Evolutionary conservation across 2,888 invertebrate genomes (phyloP), one percentile per base, ranked within the genome.

Genomic region (Calephelis perditalis): DNA sequence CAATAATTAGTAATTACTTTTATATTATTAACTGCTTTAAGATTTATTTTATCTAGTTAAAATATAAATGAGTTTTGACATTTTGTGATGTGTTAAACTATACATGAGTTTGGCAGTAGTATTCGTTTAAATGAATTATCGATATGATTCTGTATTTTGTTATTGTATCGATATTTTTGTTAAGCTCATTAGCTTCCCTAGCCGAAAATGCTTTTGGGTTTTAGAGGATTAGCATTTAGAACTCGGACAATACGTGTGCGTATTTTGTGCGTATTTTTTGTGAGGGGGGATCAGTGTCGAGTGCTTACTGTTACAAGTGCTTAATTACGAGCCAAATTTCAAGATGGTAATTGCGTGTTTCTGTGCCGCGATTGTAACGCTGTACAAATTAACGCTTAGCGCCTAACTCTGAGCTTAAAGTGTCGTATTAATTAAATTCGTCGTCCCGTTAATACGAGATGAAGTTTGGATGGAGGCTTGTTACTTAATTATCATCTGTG

Each of bases 251-350:
- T 65, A 63, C 65, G 64, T 60, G 61, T 57, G 67, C 66, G 64
- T 64, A 65, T 67, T 64, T 65, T 65, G 63, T 65, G 56, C 60
- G n/a, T 58, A 61, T 60, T 56, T 58, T 58, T 11, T 37, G 15
- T 44, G 59, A 55, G 63, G 54, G 66, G 62, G 61, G 26, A 26
- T 62, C 57, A 59, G 62, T 61, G 61, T 61, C 62, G 65, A 65
- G 67, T 65, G 67, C 60, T 57, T 45, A 57, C 62, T 54, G 66
- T 60, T 46, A 57, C 66, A 52, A 70, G 70, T 63, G 65, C 67
- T 66, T 70, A 69, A 70, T 70, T 67, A 69, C 68, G 68, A 57
- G 64, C 58, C 63, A 65, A 68, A 67, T 64, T 67, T 67, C 52
- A 59, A 65, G 68, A 62, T 63, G 46, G 57, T 68, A 67, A 68